phyloP scores from a whole-genome alignment of 1,140 invertebrate species.

The Pogonomyrmex barbatus region DNA sequence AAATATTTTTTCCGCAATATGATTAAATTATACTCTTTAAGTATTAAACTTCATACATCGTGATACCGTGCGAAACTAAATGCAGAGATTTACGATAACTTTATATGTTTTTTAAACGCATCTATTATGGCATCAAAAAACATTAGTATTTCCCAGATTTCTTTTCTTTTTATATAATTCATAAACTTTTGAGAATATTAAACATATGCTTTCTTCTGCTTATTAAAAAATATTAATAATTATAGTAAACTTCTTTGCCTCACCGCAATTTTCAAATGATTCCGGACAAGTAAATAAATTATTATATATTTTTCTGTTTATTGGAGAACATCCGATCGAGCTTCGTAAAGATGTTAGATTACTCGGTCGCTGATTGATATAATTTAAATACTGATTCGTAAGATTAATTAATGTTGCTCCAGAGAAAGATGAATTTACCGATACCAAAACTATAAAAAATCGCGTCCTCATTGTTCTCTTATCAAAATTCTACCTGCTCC shows the following conservation, averaged over 20 bases:
- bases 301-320: neutral
- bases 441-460: constrained; percentile 9
- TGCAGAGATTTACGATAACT: neutral
- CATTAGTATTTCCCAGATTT: neutral
- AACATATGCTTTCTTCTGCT: neutral
- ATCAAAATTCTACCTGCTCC: neutral
- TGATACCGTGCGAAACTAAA: neutral
- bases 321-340: neutral
- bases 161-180: too few relatives aligned
- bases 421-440: neutral
- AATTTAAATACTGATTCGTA: neutral
- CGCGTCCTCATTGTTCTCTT: neutral
- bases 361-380: too few relatives aligned
- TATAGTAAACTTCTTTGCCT: neutral
- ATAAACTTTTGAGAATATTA: neutral
- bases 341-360: neutral
- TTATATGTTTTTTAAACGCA: neutral
- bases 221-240: neutral
- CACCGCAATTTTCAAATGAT: neutral
- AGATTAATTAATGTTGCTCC: neutral
- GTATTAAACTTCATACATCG: neutral
- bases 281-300: neutral
- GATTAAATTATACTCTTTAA: neutral
- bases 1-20: neutral
- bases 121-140: neutral